Conservation (phyloP, 2,113 vertebrate genomes). For the Rousettus leschenaultii region DNA sequence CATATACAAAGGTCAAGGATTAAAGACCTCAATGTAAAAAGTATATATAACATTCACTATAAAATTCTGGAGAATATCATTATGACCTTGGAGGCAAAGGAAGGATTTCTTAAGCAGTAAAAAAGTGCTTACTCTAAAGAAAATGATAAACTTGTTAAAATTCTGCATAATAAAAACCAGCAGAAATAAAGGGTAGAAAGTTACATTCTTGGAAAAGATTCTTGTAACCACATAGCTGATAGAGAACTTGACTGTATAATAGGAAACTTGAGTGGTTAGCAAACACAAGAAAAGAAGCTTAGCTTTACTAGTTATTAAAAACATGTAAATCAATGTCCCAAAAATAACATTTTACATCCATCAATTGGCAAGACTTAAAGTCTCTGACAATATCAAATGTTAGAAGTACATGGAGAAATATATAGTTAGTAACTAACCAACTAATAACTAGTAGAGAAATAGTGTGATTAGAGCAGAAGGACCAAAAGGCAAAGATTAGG, state of each 20-base stretch:
- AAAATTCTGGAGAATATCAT: not conserved
- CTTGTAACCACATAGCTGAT: not conserved
- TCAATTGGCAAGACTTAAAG: not conserved
- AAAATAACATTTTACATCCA: not conserved
- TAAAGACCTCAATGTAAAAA: not conserved
- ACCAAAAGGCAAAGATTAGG: not conserved
- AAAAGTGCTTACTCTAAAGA: not conserved
- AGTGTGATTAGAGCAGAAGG: not conserved
- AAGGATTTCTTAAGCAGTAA: not conserved
- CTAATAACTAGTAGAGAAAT: not conserved
- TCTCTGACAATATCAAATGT: not conserved
- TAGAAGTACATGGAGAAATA: not conserved
- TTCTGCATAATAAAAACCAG: not conserved
- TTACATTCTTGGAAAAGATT: not conserved
- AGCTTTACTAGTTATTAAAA: not conserved
- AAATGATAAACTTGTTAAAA: not conserved
- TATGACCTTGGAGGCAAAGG: not conserved
- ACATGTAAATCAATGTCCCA: not conserved
- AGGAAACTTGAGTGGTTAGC: not conserved
- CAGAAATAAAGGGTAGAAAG: not conserved
- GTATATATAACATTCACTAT: not conserved
- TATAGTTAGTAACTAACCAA: not conserved
- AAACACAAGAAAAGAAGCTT: not conserved
- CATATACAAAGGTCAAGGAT: not conserved
- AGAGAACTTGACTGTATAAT: not conserved